These are phyloP conservation scores for Charaxes varanes DNA, from an alignment of 1,140 invertebrate genomes.

Conservation along the genomic window DNA sequence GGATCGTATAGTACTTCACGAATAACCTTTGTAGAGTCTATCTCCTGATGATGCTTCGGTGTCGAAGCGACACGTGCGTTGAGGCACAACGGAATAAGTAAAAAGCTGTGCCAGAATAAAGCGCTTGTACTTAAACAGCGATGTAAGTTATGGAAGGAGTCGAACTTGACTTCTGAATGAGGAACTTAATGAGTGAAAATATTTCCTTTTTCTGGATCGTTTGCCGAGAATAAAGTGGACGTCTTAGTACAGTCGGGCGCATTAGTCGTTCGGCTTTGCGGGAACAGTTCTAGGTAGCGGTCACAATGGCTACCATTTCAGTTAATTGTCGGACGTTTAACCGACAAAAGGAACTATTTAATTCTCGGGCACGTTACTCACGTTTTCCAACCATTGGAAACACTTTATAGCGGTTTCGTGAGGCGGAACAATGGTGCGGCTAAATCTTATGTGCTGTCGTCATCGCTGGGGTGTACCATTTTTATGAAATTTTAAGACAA, in stretches of 20 bases:
- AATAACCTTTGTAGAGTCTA: too few species aligned
- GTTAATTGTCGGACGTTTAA: constrained; percentile 47
- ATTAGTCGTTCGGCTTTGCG: constrained; percentile 31
- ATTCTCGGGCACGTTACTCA: constrained; percentile 53
- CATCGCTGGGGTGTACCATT: too few species aligned
- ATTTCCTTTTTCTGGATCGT: constrained; percentile 15
- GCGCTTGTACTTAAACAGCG: too few species aligned
- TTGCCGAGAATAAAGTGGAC: constrained; percentile 19
- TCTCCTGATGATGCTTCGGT: too few species aligned
- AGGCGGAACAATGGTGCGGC: constrained; percentile 24
- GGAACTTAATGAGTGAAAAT: constrained; percentile 16
- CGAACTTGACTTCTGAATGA: constrained; percentile 7
- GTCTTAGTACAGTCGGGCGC: constrained; percentile 19
- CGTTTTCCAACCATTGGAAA: constrained; percentile 43
- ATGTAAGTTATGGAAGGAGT: constrained; percentile 7
- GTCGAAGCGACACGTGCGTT: too few species aligned
- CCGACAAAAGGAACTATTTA: constrained; percentile 66
- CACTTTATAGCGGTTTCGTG: constrained; percentile 43
- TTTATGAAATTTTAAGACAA: too few species aligned
- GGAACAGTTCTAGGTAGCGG: constrained; percentile 34
- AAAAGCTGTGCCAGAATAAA: too few species aligned
- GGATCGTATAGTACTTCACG: too few species aligned
- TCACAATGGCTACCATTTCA: constrained; percentile 38
- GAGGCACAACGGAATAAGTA: too few species aligned
- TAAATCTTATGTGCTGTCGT: too few species aligned